Conservation (phyloP, 2,113 vertebrate genomes). For the Myanophis thanlyinensis region DNA sequence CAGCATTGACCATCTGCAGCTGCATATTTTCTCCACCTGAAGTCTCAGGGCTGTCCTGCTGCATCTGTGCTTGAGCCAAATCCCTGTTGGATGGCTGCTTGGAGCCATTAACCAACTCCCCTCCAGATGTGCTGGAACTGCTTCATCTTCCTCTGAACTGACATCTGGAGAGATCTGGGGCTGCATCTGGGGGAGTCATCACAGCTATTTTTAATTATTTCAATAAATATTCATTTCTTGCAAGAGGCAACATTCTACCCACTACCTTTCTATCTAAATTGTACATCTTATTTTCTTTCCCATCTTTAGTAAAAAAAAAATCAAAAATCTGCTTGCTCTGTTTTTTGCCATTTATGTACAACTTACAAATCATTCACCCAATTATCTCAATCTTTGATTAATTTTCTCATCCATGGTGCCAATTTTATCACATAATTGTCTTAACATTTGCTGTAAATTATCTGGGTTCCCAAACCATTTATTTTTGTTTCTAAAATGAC, state of each 20-base stretch:
- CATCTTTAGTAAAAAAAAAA: not conserved
- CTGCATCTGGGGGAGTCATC: not conserved
- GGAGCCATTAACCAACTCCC: not conserved
- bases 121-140: not conserved
- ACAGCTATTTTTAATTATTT: not conserved
- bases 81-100: not conserved
- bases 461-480: not conserved
- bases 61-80: not conserved
- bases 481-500: not conserved
- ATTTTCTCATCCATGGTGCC: not conserved
- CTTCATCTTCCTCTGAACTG: not conserved
- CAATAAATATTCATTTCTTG: not conserved
- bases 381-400: not conserved
- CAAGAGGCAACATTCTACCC: not conserved
- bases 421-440: not conserved
- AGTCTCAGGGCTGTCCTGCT: not conserved
- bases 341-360: not conserved
- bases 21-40: not conserved
- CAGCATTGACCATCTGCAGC: not conserved
- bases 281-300: not conserved
- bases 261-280: not conserved
- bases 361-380: not conserved
- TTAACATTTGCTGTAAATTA: not conserved
- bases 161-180: not conserved
- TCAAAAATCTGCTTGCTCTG: not conserved